Percentiles rank a stretch among this genome's conserved stretches.
Evolutionary conservation across 2,797 vertebrate species (phyloP).

Genomic region (Sebastes oblongus): DNA sequence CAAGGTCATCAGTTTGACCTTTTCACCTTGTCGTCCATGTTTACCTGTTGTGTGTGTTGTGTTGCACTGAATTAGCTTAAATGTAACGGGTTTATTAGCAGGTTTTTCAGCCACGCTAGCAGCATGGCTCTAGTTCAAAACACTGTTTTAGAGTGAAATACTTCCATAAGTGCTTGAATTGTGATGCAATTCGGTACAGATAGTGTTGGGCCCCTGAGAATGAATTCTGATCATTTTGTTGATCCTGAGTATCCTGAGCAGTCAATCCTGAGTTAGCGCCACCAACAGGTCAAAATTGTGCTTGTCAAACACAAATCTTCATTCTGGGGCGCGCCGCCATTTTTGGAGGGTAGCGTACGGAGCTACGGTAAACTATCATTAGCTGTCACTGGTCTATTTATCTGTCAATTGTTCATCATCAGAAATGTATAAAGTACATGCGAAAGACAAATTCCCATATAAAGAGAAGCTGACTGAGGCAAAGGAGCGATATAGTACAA

Average conservation of each 20-base stretch:
- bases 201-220: neutral
- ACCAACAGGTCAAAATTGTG: neutral
- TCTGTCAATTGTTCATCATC: no score
- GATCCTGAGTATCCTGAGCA: neutral
- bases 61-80: slow-evolving; percentile 35
- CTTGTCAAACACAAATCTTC: neutral
- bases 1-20: slow-evolving; percentile 20
- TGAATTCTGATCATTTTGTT: neutral
- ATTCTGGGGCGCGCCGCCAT: no score
- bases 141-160: neutral
- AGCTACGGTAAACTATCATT: no score
- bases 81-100: neutral
- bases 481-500: no score
- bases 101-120: slow-evolving; percentile 17
- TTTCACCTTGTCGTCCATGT: slow-evolving; percentile 27
- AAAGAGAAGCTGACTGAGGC: no score
- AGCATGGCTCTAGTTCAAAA: neutral
- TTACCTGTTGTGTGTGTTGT: slow-evolving; percentile 31
- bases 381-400: no score
- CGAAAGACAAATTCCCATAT: no score
- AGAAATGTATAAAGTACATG: neutral
- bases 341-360: no score
- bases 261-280: neutral
- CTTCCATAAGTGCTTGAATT: neutral
- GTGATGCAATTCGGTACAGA: neutral